Percentiles rank a stretch among this genome's conserved stretches.
Conservation (phyloP, 30 jellyfish, hydroid and myxozoan genomes). For the Turritopsis dohrnii region DNA sequence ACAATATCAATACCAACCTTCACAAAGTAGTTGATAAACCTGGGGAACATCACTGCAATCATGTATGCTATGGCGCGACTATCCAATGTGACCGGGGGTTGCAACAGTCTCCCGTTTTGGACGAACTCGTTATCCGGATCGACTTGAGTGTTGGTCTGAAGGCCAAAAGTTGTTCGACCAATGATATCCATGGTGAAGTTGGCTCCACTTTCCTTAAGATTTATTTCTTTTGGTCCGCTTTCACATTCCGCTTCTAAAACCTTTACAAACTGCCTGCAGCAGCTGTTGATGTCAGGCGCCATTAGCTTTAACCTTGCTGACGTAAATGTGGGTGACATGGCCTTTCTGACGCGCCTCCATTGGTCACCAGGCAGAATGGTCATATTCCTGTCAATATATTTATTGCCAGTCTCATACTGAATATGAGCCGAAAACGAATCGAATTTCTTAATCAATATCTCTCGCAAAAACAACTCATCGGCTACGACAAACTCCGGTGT, state of each 20-base stretch:
- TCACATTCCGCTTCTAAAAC: not conserved
- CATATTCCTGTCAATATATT: slow-evolving; percentile 21
- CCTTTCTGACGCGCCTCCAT: slow-evolving; percentile 34
- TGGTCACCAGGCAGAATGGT: slow-evolving; percentile 27
- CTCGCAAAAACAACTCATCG: slow-evolving; percentile 42
- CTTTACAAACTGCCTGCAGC: not conserved
- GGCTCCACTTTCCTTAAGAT: not conserved
- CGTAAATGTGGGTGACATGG: slow-evolving; percentile 33
- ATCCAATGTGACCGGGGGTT: not conserved
- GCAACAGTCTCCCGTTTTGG: not conserved
- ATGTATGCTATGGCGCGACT: not conserved
- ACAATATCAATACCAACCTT: not conserved
- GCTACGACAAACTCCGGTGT: slow-evolving; percentile 28
- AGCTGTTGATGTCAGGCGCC: slow-evolving; percentile 1
- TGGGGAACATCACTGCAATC: not conserved
- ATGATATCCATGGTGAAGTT: not conserved
- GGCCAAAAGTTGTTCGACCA: not conserved
- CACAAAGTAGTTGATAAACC: not conserved
- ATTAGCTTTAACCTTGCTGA: slow-evolving; percentile 38
- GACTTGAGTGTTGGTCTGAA: not conserved
- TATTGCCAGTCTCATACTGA: not conserved
- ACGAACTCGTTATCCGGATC: not conserved
- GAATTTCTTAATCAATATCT: slow-evolving; percentile 42
- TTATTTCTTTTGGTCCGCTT: not conserved
- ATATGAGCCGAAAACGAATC: slow-evolving; percentile 48